Percentiles rank a stretch among this genome's conserved stretches.
phyloP scores from a whole-genome alignment of 2,888 invertebrate species.

The Dynastes maya region DNA sequence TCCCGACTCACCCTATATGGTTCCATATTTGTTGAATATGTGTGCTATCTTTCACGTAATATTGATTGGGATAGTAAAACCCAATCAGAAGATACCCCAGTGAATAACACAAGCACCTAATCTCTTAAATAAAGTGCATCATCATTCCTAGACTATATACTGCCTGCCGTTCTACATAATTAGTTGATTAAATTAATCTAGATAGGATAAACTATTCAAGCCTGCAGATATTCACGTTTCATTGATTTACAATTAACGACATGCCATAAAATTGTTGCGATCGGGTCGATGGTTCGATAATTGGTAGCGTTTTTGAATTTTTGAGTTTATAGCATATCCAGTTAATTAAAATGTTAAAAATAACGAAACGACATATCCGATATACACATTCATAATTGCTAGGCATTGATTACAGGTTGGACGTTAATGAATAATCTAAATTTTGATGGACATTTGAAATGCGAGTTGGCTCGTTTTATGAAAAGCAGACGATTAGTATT shows the following conservation, averaged over 20 bases:
- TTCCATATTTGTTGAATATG: too few species aligned
- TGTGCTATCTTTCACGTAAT: too few species aligned
- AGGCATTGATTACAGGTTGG: background rate
- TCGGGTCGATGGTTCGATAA: constrained; percentile 16
- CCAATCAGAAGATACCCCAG: too few species aligned
- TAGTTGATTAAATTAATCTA: constrained; percentile 29
- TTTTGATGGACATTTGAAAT: constrained; percentile 8
- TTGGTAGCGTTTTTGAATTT: constrained; percentile 10
- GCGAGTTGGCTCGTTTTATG: background rate
- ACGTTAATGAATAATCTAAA: constrained; percentile 31
- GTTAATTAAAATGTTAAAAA: constrained; percentile 29
- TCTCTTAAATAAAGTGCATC: background rate
- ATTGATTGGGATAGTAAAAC: too few species aligned
- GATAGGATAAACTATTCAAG: constrained; percentile 4
- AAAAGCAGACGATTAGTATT: background rate
- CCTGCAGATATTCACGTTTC: constrained; percentile 24
- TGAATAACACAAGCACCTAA: background rate
- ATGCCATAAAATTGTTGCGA: constrained; percentile 25
- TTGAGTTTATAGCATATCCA: constrained; percentile 12
- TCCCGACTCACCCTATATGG: too few species aligned
- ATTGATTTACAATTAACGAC: constrained; percentile 33
- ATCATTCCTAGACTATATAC: background rate
- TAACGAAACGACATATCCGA: constrained; percentile 20
- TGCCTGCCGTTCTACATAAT: background rate
- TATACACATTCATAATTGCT: constrained; percentile 10